These are phyloP conservation scores for Zootermopsis nevadensis DNA, from an alignment of 2,888 invertebrate genomes.

Conservation along the genomic window DNA sequence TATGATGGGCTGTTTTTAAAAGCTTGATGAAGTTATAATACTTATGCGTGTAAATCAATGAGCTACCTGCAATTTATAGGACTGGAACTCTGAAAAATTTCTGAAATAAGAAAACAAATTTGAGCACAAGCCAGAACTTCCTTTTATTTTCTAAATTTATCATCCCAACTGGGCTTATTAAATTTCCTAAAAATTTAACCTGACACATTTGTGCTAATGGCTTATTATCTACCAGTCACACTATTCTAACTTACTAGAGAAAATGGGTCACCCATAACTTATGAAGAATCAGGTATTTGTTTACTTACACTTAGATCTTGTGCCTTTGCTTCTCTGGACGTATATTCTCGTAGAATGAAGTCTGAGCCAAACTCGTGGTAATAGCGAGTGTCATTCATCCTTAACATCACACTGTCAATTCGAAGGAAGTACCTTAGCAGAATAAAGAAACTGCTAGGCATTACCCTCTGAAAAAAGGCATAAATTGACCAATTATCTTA, in stretches of 20 bases:
- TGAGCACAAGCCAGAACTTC: too few relatives aligned
- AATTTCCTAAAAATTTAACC: too few relatives aligned
- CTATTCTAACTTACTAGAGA: too few relatives aligned
- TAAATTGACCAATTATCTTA: too few relatives aligned
- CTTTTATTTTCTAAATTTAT: too few relatives aligned
- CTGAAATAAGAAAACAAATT: neutral
- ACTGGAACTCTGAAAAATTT: neutral
- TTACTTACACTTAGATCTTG: conserved; percentile 68
- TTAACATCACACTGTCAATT: conserved; percentile 91
- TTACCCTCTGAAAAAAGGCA: conserved; percentile 81
- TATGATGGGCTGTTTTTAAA: too few relatives aligned
- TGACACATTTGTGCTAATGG: too few relatives aligned
- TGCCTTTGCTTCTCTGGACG: conserved; percentile 80
- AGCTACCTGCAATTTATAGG: neutral
- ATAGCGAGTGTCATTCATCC: conserved; percentile 88
- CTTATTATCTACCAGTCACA: too few relatives aligned
- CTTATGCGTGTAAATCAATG: too few relatives aligned
- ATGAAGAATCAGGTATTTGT: neutral
- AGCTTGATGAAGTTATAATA: too few relatives aligned
- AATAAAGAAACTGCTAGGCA: conserved; percentile 94
- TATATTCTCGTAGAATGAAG: conserved; percentile 85
- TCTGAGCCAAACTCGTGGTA: conserved; percentile 82
- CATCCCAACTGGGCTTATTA: too few relatives aligned
- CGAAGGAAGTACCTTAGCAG: conserved; percentile 91
- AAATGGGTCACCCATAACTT: too few relatives aligned